Conservation (phyloP, 2,888 invertebrate species). For the Acutogordius australiensis region DNA sequence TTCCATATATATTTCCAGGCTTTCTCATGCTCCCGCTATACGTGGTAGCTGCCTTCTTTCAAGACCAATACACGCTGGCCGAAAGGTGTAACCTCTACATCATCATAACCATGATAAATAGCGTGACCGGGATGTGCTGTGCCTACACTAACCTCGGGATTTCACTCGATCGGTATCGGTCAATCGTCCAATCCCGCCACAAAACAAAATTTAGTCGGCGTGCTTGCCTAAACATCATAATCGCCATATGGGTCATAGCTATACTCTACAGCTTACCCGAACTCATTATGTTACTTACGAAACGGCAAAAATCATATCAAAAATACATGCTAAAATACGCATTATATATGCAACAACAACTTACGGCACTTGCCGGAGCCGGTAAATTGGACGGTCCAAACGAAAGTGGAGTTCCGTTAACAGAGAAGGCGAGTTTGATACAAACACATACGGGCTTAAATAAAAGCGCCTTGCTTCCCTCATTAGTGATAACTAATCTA, state of each 20-base stretch:
- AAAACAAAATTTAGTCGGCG: background rate
- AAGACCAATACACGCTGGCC: background rate
- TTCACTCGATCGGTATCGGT: conserved; percentile 3
- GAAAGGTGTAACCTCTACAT: background rate
- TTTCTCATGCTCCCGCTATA: background rate
- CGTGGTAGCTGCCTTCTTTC: background rate
- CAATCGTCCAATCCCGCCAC: background rate
- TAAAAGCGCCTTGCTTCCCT: too few species aligned
- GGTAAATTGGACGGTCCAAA: too few species aligned
- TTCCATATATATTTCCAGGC: background rate
- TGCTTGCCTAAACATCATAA: background rate
- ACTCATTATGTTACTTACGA: background rate
- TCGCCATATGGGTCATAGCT: background rate
- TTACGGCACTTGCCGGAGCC: too few species aligned
- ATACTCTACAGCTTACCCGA: background rate
- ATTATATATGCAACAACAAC: too few species aligned
- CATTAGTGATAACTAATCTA: too few species aligned
- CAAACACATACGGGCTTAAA: too few species aligned
- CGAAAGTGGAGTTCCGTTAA: too few species aligned
- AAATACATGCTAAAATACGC: background rate
- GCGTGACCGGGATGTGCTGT: background rate
- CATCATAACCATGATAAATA: background rate
- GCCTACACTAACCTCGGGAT: conserved; percentile 7
- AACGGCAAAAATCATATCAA: background rate
- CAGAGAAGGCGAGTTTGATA: too few species aligned